Evolutionary conservation across 2,888 invertebrate species (phyloP).

Genomic region (Athalia circularis): DNA sequence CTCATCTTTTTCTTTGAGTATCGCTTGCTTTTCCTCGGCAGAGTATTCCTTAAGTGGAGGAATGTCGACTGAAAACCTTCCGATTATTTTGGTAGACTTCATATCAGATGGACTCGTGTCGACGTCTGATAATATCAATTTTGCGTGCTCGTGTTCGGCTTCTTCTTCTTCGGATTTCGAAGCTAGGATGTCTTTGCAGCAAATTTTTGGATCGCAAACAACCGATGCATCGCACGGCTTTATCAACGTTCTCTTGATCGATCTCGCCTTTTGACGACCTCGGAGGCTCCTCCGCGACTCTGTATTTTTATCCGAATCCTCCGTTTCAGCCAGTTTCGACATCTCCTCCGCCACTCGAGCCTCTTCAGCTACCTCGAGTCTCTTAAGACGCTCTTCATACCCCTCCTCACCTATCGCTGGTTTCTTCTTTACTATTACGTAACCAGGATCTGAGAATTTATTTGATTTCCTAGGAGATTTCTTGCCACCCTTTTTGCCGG

Average conservation of each 20-base stretch:
- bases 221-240: slow-evolving; percentile 49
- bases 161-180: slow-evolving; percentile 16
- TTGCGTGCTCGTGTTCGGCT: not conserved
- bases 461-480: slow-evolving; percentile 8
- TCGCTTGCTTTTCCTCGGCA: slow-evolving; percentile 17
- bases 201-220: slow-evolving; percentile 57
- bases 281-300: not conserved
- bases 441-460: slow-evolving; percentile 12
- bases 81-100: slow-evolving; percentile 5
- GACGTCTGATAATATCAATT: not conserved
- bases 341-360: slow-evolving; percentile 19
- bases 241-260: slow-evolving; percentile 23
- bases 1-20: slow-evolving; percentile 39
- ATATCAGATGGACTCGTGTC: slow-evolving; percentile 5
- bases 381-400: slow-evolving; percentile 26
- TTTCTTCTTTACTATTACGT: slow-evolving; percentile 38
- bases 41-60: slow-evolving; percentile 32
- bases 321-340: not conserved
- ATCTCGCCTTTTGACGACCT: slow-evolving; percentile 1
- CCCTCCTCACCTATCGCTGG: slow-evolving; percentile 30
- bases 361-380: slow-evolving; percentile 36
- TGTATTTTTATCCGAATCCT: slow-evolving; percentile 16
- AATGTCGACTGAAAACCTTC: slow-evolving; percentile 1
- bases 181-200: slow-evolving; percentile 54
- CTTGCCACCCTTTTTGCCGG: slow-evolving; percentile 13